Conservation (phyloP, 2,888 invertebrate species). For the Trichogramma evanescens region DNA sequence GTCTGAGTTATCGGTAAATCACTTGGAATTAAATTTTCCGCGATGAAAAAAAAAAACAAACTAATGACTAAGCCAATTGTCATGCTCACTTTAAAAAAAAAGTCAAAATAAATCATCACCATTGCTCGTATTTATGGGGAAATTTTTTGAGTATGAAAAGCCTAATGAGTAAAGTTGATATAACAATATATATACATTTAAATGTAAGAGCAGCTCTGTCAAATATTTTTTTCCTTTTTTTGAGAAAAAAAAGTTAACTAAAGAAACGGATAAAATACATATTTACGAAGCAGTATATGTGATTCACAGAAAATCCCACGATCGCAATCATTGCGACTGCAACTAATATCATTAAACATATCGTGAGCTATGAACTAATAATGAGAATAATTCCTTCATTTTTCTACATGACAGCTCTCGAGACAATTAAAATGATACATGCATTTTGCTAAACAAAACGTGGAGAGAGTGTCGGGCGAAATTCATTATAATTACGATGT, state of each 20-base stretch:
- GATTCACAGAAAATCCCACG: too few species aligned
- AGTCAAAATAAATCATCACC: too few species aligned
- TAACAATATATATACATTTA: conserved; percentile 9
- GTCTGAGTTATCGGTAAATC: conserved; percentile 12
- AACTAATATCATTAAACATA: too few species aligned
- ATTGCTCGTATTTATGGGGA: not conserved
- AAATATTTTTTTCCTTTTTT: conserved; percentile 18
- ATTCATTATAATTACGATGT: too few species aligned
- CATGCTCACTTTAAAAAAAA: conserved; percentile 14
- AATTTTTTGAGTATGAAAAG: not conserved
- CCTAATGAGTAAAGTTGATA: not conserved
- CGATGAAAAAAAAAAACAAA: not conserved
- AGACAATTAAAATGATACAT: too few species aligned
- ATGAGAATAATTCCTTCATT: too few species aligned
- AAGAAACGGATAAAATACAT: conserved; percentile 2
- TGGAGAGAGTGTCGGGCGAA: too few species aligned
- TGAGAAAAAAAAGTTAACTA: conserved; percentile 7
- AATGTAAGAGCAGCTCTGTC: conserved; percentile 17
- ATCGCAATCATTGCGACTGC: too few species aligned
- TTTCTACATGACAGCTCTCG: too few species aligned
- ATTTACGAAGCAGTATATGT: too few species aligned
- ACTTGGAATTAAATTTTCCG: conserved; percentile 7
- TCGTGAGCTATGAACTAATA: too few species aligned
- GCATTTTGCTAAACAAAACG: too few species aligned
- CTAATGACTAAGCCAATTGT: conserved; percentile 15